These are phyloP conservation scores for Cyclophora punctaria DNA, from an alignment of 2,888 invertebrate genomes.

Conservation along the genomic window DNA sequence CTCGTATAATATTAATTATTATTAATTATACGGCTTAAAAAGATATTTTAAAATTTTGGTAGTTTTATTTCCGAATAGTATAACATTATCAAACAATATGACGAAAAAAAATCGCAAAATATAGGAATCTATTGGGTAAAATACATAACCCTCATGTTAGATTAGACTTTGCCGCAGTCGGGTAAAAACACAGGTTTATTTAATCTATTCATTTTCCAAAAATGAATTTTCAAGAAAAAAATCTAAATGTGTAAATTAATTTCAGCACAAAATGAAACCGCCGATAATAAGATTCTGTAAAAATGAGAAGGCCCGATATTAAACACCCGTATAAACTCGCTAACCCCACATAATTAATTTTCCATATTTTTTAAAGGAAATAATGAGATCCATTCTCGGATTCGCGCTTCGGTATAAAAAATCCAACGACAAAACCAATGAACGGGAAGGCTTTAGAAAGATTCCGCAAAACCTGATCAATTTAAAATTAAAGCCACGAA, in stretches of 20 bases:
- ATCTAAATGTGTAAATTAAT: neutral
- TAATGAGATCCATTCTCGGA: constrained; percentile 50
- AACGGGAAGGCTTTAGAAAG: constrained; percentile 61
- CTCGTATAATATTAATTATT: no score
- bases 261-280: neutral
- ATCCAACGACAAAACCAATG: constrained; percentile 40
- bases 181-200: no score
- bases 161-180: no score
- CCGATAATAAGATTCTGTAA: neutral
- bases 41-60: no score
- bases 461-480: constrained; percentile 71
- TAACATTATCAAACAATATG: no score
- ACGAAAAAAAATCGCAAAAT: no score
- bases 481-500: constrained; percentile 76
- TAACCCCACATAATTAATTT: constrained; percentile 61
- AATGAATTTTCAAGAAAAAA: neutral
- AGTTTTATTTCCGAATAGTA: no score
- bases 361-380: constrained; percentile 49
- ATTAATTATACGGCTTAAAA: no score
- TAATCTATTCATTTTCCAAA: no score
- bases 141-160: no score
- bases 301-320: constrained; percentile 8
- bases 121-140: no score
- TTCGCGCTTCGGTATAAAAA: constrained; percentile 42
- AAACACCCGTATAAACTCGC: constrained; percentile 25